Conservation (phyloP, 35 echinoderm and acorn worm species). For the Ophioderma brevispina region DNA sequence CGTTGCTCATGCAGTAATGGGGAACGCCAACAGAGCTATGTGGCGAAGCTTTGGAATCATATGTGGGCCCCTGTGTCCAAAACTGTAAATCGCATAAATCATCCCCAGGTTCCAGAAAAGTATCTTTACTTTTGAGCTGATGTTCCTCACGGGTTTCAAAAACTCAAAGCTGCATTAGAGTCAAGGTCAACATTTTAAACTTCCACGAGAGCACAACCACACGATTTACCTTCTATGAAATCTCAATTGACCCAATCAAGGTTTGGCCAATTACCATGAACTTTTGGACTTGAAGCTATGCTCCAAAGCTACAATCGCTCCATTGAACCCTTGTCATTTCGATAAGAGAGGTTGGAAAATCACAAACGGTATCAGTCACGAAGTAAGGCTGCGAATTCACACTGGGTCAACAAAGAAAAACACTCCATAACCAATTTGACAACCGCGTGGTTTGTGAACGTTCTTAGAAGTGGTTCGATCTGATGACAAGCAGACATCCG, state of each 20-base stretch:
- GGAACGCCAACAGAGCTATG: slow-evolving; percentile 56
- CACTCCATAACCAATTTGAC: not conserved
- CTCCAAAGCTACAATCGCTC: not conserved
- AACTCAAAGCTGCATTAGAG: slow-evolving; percentile 38
- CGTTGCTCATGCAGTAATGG: slow-evolving; percentile 58
- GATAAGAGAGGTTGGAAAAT: slow-evolving; percentile 14
- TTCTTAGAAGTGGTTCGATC: slow-evolving; percentile 34
- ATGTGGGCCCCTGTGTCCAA: slow-evolving; percentile 9
- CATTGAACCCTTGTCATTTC: not conserved
- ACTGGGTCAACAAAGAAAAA: slow-evolving; percentile 14
- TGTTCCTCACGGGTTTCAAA: slow-evolving; percentile 35
- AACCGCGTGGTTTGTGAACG: slow-evolving; percentile 20
- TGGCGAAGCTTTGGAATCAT: slow-evolving; percentile 35
- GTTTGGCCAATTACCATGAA: not conserved
- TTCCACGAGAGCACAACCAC: not conserved
- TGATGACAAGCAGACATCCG: slow-evolving; percentile 64
- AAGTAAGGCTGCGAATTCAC: no score
- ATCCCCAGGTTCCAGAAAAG: slow-evolving; percentile 7
- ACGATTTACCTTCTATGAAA: not conserved
- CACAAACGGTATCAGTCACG: slow-evolving; percentile 44
- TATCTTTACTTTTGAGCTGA: slow-evolving; percentile 34
- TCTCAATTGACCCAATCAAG: not conserved
- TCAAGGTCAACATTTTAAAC: slow-evolving; percentile 26
- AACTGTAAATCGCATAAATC: slow-evolving; percentile 4
- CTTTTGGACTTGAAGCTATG: not conserved